Evolutionary conservation across 2,888 invertebrate genomes (phyloP).

Genomic region (Aplocera efformata): DNA sequence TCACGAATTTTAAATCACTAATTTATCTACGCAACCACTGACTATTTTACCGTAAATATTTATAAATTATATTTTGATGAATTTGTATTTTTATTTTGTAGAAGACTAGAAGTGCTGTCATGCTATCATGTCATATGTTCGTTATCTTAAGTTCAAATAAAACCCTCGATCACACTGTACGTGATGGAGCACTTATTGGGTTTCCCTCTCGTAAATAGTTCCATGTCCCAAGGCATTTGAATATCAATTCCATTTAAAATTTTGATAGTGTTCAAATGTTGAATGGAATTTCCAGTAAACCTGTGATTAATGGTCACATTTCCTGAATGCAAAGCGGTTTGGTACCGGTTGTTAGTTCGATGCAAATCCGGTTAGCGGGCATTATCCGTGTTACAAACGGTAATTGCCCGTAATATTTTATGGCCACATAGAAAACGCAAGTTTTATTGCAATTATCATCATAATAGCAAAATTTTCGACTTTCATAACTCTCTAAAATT

Average conservation of each 20-base stretch:
- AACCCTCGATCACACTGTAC: conserved; percentile 2
- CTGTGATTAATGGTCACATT: conserved; percentile 27
- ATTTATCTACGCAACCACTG: too few species aligned
- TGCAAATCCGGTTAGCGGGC: conserved; percentile 24
- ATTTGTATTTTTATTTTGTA: too few species aligned
- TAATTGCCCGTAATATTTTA: conserved; percentile 22
- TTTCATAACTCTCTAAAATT: too few species aligned
- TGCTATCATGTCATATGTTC: too few species aligned
- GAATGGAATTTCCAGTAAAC: conserved; percentile 25
- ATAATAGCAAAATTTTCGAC: too few species aligned
- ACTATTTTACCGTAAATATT: too few species aligned
- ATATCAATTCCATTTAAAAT: conserved; percentile 11
- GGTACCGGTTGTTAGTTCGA: conserved; percentile 16
- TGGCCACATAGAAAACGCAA: conserved; percentile 4
- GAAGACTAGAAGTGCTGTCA: too few species aligned
- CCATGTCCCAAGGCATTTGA: conserved; percentile 6
- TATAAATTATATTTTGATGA: too few species aligned
- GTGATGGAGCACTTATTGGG: conserved; percentile 9
- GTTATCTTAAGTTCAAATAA: too few species aligned
- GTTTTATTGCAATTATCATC: not conserved
- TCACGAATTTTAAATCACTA: too few species aligned
- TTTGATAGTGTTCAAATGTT: conserved; percentile 12
- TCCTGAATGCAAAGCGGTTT: conserved; percentile 21
- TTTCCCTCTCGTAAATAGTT: conserved; percentile 13
- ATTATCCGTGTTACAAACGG: conserved; percentile 23